These are phyloP conservation scores for Tipula vernalis DNA, from an alignment of 2,888 invertebrate species.

Conservation along the genomic window DNA sequence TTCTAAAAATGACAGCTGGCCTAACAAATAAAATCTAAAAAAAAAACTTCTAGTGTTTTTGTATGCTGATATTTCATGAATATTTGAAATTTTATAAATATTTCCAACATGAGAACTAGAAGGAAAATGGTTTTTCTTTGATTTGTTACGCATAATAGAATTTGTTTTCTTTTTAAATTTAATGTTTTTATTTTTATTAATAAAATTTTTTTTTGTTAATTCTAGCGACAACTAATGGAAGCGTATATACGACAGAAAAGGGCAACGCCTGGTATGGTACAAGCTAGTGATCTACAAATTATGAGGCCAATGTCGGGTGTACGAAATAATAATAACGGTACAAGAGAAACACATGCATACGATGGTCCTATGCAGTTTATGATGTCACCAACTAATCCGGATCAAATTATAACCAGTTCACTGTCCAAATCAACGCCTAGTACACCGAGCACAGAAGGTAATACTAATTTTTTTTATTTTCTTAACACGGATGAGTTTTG, in stretches of 20 bases:
- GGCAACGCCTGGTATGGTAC: constrained; percentile 74
- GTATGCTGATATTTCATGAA: background rate
- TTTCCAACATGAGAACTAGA: background rate
- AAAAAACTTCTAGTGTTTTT: background rate
- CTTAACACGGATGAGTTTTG: too few species aligned
- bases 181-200: background rate
- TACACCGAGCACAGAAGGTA: constrained; percentile 24
- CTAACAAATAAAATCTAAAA: background rate
- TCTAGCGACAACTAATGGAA: constrained; percentile 73
- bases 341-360: constrained; percentile 40
- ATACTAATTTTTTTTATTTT: background rate
- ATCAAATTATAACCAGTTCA: constrained; percentile 49
- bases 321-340: constrained; percentile 39
- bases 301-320: constrained; percentile 60
- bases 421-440: constrained; percentile 25
- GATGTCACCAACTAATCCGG: constrained; percentile 69
- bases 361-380: constrained; percentile 81
- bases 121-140: background rate
- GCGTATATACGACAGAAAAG: constrained; percentile 80
- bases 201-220: constrained; percentile 15
- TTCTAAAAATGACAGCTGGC: background rate
- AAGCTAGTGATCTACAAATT: constrained; percentile 68
- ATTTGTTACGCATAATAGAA: background rate
- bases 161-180: background rate
- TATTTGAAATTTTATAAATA: background rate